Percentiles rank a stretch among this genome's conserved stretches.
Conservation (phyloP, 2,113 vertebrate species). For the Narcine bancroftii region DNA sequence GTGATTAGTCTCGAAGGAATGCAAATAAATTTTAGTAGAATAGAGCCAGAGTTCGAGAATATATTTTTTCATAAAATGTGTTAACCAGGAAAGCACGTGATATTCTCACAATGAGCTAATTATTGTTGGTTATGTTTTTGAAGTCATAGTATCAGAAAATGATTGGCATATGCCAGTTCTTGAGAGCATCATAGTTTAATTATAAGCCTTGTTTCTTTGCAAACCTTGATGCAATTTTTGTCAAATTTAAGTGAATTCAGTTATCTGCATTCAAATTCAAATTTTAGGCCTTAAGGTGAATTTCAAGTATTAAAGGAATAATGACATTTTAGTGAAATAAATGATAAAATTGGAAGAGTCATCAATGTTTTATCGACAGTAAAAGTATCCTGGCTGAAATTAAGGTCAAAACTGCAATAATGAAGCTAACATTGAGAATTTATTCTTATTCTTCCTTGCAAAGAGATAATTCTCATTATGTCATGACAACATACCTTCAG, state of each 20-base stretch:
- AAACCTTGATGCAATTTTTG: background rate
- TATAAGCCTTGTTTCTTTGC: background rate
- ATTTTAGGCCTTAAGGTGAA: background rate
- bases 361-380: background rate
- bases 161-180: background rate
- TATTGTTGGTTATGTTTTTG: background rate
- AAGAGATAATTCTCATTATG: background rate
- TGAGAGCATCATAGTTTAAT: background rate
- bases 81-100: too few relatives aligned
- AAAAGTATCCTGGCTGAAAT: background rate
- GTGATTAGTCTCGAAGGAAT: too few relatives aligned
- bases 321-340: background rate
- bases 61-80: too few relatives aligned
- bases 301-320: background rate
- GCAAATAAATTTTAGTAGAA: too few relatives aligned
- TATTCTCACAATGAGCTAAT: too few relatives aligned
- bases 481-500: background rate
- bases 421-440: background rate
- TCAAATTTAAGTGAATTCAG: background rate
- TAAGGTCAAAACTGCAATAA: background rate
- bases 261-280: background rate
- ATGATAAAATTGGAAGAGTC: background rate
- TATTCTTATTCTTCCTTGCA: background rate
- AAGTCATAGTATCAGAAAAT: background rate
- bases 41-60: too few relatives aligned